phyloP scores from a whole-genome alignment of 1,140 invertebrate genomes.

The Drosophila trapezifrons region DNA sequence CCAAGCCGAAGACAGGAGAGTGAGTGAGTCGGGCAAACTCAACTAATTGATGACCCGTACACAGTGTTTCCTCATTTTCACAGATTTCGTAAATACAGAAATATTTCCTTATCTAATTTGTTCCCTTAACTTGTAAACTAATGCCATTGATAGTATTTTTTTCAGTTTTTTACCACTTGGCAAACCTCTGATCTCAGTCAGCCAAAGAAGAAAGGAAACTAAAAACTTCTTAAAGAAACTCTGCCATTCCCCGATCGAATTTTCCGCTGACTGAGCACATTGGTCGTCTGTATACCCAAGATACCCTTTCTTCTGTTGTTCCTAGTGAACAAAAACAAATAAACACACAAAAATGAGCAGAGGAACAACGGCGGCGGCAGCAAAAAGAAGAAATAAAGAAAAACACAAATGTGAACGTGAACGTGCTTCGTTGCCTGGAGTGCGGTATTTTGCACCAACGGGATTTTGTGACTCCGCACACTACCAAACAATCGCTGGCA shows the following conservation, averaged over 20 bases:
- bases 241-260: background rate
- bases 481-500: conserved; percentile 27
- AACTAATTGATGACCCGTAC: conserved; percentile 1
- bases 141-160: no score
- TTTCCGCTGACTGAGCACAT: background rate
- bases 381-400: conserved; percentile 1
- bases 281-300: conserved; percentile 3
- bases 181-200: no score
- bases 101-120: no score
- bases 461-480: conserved; percentile 53
- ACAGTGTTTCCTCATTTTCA: background rate
- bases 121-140: no score
- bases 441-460: conserved; percentile 80
- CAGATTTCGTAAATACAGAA: no score
- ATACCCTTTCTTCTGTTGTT: conserved; percentile 24
- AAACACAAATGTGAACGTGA: conserved; percentile 59
- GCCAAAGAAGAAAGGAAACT: background rate
- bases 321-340: conserved; percentile 29
- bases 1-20: conserved; percentile 5
- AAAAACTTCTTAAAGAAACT: background rate
- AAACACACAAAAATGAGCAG: conserved; percentile 21
- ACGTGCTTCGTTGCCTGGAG: conserved; percentile 76
- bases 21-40: background rate
- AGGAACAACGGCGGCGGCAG: conserved; percentile 4
- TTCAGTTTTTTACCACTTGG: no score